A percentile compares a stretch with the other conserved stretches of the same genome.
These are phyloP conservation scores for Drosophila siamana DNA, from an alignment of 2,888 invertebrate genomes.

Conservation along the genomic window DNA sequence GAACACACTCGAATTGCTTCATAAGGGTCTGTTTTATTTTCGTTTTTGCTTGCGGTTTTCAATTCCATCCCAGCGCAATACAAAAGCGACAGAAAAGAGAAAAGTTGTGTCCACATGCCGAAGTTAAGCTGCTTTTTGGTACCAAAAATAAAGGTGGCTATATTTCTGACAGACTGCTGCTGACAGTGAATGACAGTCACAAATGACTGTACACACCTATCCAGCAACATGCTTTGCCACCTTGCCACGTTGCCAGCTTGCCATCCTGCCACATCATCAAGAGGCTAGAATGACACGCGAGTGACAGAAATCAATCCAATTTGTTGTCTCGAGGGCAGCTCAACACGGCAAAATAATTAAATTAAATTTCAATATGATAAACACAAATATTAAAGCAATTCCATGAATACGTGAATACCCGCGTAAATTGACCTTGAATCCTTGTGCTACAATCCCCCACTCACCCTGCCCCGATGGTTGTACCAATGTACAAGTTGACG, in stretches of 20 bases:
- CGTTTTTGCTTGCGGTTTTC: not conserved
- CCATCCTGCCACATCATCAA: not conserved
- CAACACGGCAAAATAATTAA: slow-evolving; percentile 28
- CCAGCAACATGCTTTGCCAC: not conserved
- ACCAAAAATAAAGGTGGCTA: slow-evolving; percentile 19
- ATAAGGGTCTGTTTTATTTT: slow-evolving; percentile 2
- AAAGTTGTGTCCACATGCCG: slow-evolving; percentile 15
- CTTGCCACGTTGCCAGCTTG: not conserved
- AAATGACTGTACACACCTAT: slow-evolving; percentile 28
- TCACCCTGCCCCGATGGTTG: not conserved
- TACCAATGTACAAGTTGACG: not conserved
- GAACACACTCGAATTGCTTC: slow-evolving; percentile 12
- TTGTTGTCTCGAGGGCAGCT: slow-evolving; percentile 26
- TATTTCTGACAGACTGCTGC: slow-evolving; percentile 17
- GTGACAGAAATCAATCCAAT: slow-evolving; percentile 44
- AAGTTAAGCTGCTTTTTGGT: slow-evolving; percentile 16
- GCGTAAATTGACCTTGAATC: slow-evolving; percentile 29
- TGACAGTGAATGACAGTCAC: slow-evolving; percentile 48
- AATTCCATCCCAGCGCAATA: not conserved
- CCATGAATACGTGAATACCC: not conserved
- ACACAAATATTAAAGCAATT: slow-evolving; percentile 16
- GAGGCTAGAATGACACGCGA: slow-evolving; percentile 10
- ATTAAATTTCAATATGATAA: slow-evolving; percentile 28
- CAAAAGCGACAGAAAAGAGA: not conserved
- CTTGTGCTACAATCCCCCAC: not conserved